These are phyloP conservation scores for Neopipo cinnamomea DNA, from an alignment of 2,113 vertebrate genomes.

Conservation along the genomic window DNA sequence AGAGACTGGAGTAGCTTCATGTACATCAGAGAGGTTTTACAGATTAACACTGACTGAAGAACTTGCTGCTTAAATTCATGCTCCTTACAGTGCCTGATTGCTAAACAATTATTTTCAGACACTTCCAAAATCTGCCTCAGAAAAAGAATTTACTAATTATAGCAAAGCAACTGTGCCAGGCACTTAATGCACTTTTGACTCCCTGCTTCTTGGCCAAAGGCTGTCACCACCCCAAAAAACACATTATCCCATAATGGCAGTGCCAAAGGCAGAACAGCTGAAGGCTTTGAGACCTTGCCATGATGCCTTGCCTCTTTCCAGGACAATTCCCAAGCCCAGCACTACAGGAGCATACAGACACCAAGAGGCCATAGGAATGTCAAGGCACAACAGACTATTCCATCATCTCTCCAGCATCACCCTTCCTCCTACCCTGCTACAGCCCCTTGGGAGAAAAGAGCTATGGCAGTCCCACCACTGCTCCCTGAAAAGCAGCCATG, in stretches of 20 bases:
- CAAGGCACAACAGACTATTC: not conserved
- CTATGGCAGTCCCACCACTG: not conserved
- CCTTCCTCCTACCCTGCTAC: not conserved
- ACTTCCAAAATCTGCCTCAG: constrained; percentile 4
- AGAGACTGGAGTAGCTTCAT: not conserved
- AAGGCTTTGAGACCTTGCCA: not conserved
- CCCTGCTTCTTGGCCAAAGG: constrained; percentile 3
- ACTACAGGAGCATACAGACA: not conserved
- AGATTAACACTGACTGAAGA: not conserved
- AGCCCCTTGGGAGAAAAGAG: not conserved
- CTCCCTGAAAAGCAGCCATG: not conserved
- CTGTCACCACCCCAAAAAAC: not conserved
- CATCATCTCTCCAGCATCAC: not conserved
- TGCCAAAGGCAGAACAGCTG: not conserved
- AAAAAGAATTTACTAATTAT: not conserved
- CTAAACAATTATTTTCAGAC: not conserved
- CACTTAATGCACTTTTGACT: constrained; percentile 25
- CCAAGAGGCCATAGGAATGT: not conserved
- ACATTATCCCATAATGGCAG: not conserved
- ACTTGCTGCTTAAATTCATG: not conserved
- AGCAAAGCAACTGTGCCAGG: not conserved
- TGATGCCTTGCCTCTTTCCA: not conserved
- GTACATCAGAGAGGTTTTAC: not conserved
- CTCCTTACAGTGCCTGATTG: not conserved
- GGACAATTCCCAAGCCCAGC: not conserved